phyloP scores from a whole-genome alignment of 2,797 vertebrate genomes.

The Melanotaenia boesemani region DNA sequence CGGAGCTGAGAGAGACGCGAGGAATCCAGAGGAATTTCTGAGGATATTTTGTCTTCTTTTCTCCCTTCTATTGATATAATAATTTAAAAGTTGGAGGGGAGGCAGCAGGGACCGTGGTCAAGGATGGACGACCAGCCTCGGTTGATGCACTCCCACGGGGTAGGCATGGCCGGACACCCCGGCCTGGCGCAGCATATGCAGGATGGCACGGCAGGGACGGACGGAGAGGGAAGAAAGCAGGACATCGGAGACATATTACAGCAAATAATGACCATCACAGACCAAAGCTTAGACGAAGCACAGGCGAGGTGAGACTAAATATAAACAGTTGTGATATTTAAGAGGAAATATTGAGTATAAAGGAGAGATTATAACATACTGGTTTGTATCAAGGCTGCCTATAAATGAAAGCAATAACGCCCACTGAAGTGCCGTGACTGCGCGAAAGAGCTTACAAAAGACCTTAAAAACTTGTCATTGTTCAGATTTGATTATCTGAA shows the following conservation, averaged over 20 bases:
- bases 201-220: conserved; percentile 92
- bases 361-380: conserved; percentile 37
- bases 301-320: conserved; percentile 91
- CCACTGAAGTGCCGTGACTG: conserved; percentile 60
- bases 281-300: conserved; percentile 98
- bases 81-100: conserved; percentile 78
- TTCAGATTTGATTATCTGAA: conserved; percentile 33
- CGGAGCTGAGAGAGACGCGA: conserved; percentile 71
- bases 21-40: conserved; percentile 82
- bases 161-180: conserved; percentile 97
- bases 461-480: conserved; percentile 59
- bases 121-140: conserved; percentile 95
- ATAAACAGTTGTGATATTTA: conserved; percentile 41
- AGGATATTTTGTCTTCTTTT: conserved; percentile 72
- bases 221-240: conserved; percentile 96
- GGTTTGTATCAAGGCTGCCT: conserved; percentile 48
- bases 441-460: conserved; percentile 35
- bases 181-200: conserved; percentile 98
- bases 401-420: conserved; percentile 68
- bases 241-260: conserved; percentile 99
- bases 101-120: conserved; percentile 75
- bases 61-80: conserved; percentile 28
- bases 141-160: conserved; percentile 97
- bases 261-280: conserved; percentile 99
- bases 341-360: conserved; percentile 40